phyloP scores from a whole-genome alignment of 1,140 invertebrate species.

The Cylas formicarius region DNA sequence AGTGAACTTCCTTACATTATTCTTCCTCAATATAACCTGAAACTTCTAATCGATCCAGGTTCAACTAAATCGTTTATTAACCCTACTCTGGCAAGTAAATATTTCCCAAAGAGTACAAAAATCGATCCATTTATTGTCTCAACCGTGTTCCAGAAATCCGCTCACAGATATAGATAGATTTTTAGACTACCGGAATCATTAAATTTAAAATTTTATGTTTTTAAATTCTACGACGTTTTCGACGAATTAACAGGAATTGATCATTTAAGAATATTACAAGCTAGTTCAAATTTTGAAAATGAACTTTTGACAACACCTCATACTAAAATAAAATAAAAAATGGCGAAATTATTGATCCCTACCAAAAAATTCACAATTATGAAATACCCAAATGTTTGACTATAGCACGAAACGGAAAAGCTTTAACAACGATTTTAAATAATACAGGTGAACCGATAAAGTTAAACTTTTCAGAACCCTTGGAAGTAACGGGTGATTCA shows the following conservation, averaged over 20 bases:
- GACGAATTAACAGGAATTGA: constrained; percentile 10
- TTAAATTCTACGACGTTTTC: constrained; percentile 15
- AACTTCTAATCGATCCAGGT: constrained; percentile 13
- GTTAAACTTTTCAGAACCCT: too few species aligned
- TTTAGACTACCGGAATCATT: constrained; percentile 1
- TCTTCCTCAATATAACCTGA: constrained; percentile 6
- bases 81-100: constrained; percentile 7
- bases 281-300: constrained; percentile 10
- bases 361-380: too few species aligned
- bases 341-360: too few species aligned
- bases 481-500: too few species aligned
- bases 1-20: constrained; percentile 10
- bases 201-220: constrained; percentile 11
- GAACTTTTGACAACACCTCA: constrained; percentile 8
- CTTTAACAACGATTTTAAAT: too few species aligned
- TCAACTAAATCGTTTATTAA: constrained; percentile 13
- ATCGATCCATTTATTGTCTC: constrained; percentile 12
- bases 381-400: too few species aligned
- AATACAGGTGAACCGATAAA: too few species aligned
- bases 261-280: constrained; percentile 11
- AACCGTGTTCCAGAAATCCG: constrained; percentile 17
- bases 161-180: constrained; percentile 7
- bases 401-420: too few species aligned
- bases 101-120: neutral
- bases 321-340: too few species aligned